Evolutionary conservation across 2,888 invertebrate species (phyloP), one percentile per base, ranked within the genome.

Genomic region (Criorhina ranunculi): DNA sequence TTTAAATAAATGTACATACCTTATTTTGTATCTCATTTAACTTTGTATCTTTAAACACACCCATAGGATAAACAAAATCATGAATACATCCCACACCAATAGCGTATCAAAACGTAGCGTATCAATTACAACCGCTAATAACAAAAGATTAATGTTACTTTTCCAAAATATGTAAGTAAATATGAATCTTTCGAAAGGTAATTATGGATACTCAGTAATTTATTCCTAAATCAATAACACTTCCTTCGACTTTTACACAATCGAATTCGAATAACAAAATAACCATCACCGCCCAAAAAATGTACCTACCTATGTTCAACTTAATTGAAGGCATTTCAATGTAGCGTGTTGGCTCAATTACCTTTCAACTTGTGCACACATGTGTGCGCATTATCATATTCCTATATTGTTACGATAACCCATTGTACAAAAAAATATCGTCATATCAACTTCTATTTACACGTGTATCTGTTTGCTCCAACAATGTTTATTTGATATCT

Each of bases 401-500:
- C 44, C 19, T 31, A 19, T 46, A 33, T 62, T 35, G 17, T 11
- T 44, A 31, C 33, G 33, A 62, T 33, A 46, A 62, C 15, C n/a
- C 44, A 42, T 33, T 59, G 29, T 6, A 7, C 0, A 8, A 17
- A n/a, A 1, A 35, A 37, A 40, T 19, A 31, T 24, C 11, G 7
- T 0, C 5, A 42, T n/a, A 29, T 29, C 5, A 7, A 6, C 5
- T 24, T 12, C 17, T 11, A 33, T 6, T 15, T 24, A n/a, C 59
- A 59, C 49, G 37, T 33, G 49, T 59, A 37, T 37, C 59, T 37
- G 44, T 70, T 46, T 40, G 8, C 53, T 12, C 11, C 37, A 7
- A n/a, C 17, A 19, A 57, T 1, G 11, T 35, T 35, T 5, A 8
- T 35, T 33, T 55, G 2, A 19, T 44, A 31, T 31, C 31, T 60